Percentiles rank a stretch among this genome's conserved stretches.
phyloP scores from a whole-genome alignment of 1,140 invertebrate species.

The Microplitis mediator region DNA sequence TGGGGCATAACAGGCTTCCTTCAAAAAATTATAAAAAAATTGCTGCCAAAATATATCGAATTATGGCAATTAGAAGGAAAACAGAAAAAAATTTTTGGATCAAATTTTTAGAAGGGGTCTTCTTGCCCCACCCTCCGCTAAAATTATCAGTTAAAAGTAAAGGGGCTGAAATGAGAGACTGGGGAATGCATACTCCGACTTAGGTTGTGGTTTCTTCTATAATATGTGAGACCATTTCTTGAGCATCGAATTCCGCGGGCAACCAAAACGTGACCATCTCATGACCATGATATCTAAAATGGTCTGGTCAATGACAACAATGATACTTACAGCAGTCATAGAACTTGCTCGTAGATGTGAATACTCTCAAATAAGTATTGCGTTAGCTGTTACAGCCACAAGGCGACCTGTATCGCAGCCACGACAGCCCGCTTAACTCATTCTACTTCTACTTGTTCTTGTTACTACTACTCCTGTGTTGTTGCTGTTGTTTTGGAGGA shows the following conservation, averaged over 20 bases:
- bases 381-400: slow-evolving; percentile 26
- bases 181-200: slow-evolving; percentile 34
- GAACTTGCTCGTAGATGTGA: not conserved
- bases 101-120: too few relatives aligned
- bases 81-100: too few relatives aligned
- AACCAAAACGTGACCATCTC: slow-evolving; percentile 56
- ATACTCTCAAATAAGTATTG: slow-evolving; percentile 33
- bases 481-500: slow-evolving; percentile 25
- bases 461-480: slow-evolving; percentile 1
- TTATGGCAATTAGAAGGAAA: too few relatives aligned
- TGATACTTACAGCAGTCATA: slow-evolving; percentile 24
- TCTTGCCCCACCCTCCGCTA: too few relatives aligned
- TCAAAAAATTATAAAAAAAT: too few relatives aligned
- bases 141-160: too few relatives aligned
- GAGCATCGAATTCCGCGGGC: slow-evolving; percentile 52
- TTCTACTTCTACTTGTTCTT: slow-evolving; percentile 39
- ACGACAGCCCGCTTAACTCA: slow-evolving; percentile 18
- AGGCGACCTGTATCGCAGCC: slow-evolving; percentile 12
- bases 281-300: slow-evolving; percentile 44
- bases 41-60: too few relatives aligned
- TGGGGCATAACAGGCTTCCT: too few relatives aligned
- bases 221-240: slow-evolving; percentile 13
- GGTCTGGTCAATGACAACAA: slow-evolving; percentile 39
- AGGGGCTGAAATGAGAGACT: too few relatives aligned
- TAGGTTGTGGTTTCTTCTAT: slow-evolving; percentile 35